A percentile compares a stretch with the other conserved stretches of the same genome.
Evolutionary conservation across 2,797 vertebrate genomes (phyloP).

Genomic region (Crossoptilon crossoptilon): DNA sequence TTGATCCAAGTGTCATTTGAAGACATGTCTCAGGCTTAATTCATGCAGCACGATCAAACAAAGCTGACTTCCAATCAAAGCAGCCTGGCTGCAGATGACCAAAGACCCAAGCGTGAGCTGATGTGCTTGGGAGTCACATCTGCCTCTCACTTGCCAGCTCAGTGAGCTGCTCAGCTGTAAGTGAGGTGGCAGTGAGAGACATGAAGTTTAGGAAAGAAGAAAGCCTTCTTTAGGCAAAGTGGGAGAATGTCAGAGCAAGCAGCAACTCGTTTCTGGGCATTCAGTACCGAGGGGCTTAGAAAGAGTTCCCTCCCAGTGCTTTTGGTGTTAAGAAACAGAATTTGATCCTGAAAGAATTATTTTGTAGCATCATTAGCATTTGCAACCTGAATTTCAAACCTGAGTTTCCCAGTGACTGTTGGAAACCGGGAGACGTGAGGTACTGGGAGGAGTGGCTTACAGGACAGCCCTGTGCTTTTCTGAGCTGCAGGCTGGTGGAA

Average conservation of each 20-base stretch:
- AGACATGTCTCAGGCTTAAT: neutral
- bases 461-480: neutral
- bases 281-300: neutral
- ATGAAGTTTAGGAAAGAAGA: neutral
- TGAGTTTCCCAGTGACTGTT: neutral
- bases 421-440: neutral
- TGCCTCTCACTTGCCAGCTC: neutral
- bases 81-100: constrained; percentile 15
- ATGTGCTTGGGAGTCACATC: neutral
- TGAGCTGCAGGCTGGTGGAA: neutral
- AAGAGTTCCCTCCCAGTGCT: neutral
- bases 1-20: neutral
- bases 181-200: neutral
- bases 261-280: neutral
- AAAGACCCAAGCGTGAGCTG: neutral
- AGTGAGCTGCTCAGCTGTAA: constrained; percentile 13
- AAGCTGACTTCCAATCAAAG: constrained; percentile 37
- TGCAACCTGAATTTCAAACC: neutral
- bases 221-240: neutral
- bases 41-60: neutral
- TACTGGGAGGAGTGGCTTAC: neutral
- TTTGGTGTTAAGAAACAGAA: neutral
- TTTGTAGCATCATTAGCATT: neutral
- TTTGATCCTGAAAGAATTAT: neutral
- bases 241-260: neutral